Percentiles rank a stretch among this genome's conserved stretches.
phyloP scores from a whole-genome alignment of 2,888 invertebrate species.

The Meiosimyza decipiens region DNA sequence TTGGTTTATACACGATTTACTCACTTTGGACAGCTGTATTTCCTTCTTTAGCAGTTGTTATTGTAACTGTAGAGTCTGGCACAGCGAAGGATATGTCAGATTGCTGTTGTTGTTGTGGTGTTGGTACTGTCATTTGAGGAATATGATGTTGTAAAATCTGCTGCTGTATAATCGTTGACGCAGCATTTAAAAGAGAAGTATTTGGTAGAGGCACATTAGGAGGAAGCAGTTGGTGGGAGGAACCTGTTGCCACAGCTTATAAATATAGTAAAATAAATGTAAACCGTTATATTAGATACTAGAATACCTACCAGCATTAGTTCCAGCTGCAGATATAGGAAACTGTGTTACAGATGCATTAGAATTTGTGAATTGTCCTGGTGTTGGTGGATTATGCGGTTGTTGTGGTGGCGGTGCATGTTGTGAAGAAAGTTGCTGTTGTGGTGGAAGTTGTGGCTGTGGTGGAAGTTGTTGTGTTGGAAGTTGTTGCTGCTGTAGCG shows the following conservation, averaged over 20 bases:
- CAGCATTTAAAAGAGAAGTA: conserved; percentile 9
- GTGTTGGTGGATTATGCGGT: conserved; percentile 30
- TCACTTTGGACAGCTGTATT: conserved; percentile 35
- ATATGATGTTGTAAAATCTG: conserved; percentile 26
- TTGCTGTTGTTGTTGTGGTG: conserved; percentile 2
- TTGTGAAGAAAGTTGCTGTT: conserved; percentile 24
- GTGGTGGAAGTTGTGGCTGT: conserved; percentile 30
- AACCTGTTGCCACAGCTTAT: conserved; percentile 1
- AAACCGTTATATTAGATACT: not conserved
- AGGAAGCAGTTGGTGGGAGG: conserved; percentile 3
- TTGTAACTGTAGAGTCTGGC: conserved; percentile 38
- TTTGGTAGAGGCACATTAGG: conserved; percentile 15
- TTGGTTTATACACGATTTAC: conserved; percentile 27
- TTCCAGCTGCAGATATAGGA: conserved; percentile 26
- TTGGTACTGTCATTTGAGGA: not conserved
- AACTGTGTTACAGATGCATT: conserved; percentile 21
- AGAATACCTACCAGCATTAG: conserved; percentile 8
- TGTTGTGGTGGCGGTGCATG: conserved; percentile 33
- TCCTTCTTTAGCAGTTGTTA: conserved; percentile 33
- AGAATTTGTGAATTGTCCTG: conserved; percentile 16
- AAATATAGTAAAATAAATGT: not conserved
- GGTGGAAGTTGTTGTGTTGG: conserved; percentile 19
- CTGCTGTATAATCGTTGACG: conserved; percentile 29
- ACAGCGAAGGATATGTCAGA: conserved; percentile 25
- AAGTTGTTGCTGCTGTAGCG: not conserved